Base-by-base conservation (phyloP, 2,113 vertebrate genomes). In the Emberiza fucata region DNA sequence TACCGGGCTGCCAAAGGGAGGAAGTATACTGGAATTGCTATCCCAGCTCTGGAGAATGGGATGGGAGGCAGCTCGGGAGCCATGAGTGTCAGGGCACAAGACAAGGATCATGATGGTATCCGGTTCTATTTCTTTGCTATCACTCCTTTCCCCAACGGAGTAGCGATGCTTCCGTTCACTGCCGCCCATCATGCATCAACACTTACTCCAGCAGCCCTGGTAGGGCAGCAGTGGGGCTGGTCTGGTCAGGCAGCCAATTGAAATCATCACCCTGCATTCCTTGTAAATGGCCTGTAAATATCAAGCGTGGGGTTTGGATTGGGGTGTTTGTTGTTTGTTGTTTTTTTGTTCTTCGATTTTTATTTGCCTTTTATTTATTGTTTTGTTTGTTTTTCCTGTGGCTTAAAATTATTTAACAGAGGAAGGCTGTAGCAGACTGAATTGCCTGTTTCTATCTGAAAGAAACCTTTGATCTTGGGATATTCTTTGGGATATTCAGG, bases 101-200 rank as follows among this genome's bases (percentile, higher is more conserved):
- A 35, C 14, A 14, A 28, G 24, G 31, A 37, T n/a, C 5, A 2
- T 14, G n/a, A 51, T 7, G 12, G 37, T 35, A 14, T 59, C 48
- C 5, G 2, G 20, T 83, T 73, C 33, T 39, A 2, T 33, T 73
- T 68, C 35, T 60, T 72, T 51, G 33, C 47, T 79, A 8, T 37
- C 8, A 1, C 18, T 68, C 51, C 64, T 54, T 51, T 31, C 12
- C 7, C 20, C 7, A 12, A 11, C 3, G 0, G 1, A 28, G 47
- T 2, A 68, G n/a, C 2, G 11, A 48, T 63, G 33, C 35, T 68
- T 81, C 51, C 94, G 56, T 66, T 65, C 31, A 24, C 25, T 31
- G 51, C 66, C 56, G 44, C 15, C 18, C 23, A 24, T 40, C 35
- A 10, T 18, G 27, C 33, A 70, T 19, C 25, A n/a, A 25, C 44